Evolutionary conservation across 2,797 vertebrate species (phyloP), one percentile per base, ranked within the genome.

Genomic region (Columba guinea): DNA sequence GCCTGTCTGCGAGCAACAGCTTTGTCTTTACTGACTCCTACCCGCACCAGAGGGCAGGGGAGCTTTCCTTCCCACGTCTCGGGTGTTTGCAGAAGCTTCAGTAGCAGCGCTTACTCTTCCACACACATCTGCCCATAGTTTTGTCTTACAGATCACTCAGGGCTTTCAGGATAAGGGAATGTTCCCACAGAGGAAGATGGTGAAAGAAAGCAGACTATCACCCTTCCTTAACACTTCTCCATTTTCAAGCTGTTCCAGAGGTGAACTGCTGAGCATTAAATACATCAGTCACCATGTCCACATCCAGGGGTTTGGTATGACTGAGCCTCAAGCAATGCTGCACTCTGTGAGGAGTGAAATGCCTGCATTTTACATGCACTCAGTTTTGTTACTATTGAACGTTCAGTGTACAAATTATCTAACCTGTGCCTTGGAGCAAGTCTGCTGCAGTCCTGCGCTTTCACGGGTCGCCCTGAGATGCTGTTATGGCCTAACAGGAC

Each of bases 141-240:
- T 70, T 46, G 48, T 79, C 69, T 70, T 78, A 63, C 56, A 65
- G 76, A 51, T 79, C 83, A 60, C 51, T 69, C 39, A 23, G 27
- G 46, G 60, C 70, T 81, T 88, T 85, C 80, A 88, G 32, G 63
- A 70, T 63, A 75, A 62, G 56, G 19, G n/a, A 75, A 59, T n/a
- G 68, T 55, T 78, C 37, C 67, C 68, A 30, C 5, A 13, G 58
- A 70, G 44, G 77, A 82, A 64, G 58, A 59, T 15, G 59, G 59
- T 41, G 32, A 75, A 90, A 83, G 55, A 6, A 68, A 83, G 76
- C 51, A 52, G 51, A 16, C 17, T 32, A 71, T 71, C 37, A 48
- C 27, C 27, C 26, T 84, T 74, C 71, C 75, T 83, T 69, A 79
- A 56, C 0, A 3, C 9, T 68, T 49, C 55, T 63, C 63, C 41